A percentile compares a stretch with the other conserved stretches of the same genome.
Conservation (phyloP, 2,888 invertebrate genomes). For the Tachina lurida region DNA sequence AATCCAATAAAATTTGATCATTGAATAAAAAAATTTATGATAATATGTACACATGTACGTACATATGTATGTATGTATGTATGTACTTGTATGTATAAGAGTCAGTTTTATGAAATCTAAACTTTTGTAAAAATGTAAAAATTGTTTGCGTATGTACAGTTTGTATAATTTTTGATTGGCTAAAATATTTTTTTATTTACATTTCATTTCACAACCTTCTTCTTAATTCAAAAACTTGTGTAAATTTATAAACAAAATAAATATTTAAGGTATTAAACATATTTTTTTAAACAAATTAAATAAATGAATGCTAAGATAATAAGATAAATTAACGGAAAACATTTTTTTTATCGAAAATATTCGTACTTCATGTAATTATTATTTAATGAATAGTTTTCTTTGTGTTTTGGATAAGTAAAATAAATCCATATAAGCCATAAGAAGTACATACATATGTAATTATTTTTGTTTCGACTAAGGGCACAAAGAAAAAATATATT, state of each 20-base stretch:
- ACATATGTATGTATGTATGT: too few relatives aligned
- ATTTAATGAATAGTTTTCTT: too few relatives aligned
- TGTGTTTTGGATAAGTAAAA: too few relatives aligned
- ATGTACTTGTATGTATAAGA: neutral
- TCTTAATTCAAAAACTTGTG: constrained; percentile 1
- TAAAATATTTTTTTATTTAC: neutral
- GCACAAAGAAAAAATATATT: too few relatives aligned
- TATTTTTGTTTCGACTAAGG: too few relatives aligned
- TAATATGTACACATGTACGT: too few relatives aligned
- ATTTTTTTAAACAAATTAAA: constrained; percentile 12
- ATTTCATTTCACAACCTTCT: neutral
- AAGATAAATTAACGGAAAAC: neutral
- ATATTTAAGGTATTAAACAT: neutral
- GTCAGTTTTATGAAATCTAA: neutral
- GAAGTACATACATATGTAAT: too few relatives aligned
- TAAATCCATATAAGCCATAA: too few relatives aligned
- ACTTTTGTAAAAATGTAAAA: neutral
- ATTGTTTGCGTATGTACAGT: neutral
- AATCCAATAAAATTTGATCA: too few relatives aligned
- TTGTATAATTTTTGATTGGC: neutral
- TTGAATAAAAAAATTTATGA: too few relatives aligned
- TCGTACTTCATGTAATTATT: too few relatives aligned
- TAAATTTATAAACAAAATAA: neutral
- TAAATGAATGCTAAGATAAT: neutral
- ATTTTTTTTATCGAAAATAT: too few relatives aligned